Evolutionary conservation across 37 sponge, comb jelly and placozoan genomes (phyloP), one percentile per base, ranked within the genome.

Genomic region (Tethya wilhelma): DNA sequence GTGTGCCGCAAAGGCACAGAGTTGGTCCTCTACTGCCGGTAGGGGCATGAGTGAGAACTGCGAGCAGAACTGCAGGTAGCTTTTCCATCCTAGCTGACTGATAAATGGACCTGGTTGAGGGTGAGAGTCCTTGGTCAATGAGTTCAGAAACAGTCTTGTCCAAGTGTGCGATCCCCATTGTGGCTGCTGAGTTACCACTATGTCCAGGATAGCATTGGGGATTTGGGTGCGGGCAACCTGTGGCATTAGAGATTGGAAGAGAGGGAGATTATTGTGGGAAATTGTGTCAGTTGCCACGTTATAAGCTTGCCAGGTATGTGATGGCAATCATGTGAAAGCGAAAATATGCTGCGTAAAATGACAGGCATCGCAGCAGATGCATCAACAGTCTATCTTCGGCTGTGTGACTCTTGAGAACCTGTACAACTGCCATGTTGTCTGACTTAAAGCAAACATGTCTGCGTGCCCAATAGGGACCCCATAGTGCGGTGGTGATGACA

Each of bases 251-350:
- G 11, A 34, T 36, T 49, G 66, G 19, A 87, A 80, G 28, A 59
- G 23, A 25, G 73, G 36, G 34, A 86, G 64, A 17, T 56, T 67
- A 43, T 87, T 58, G 14, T 82, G 28, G 1, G 82, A 87, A 2
- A 87, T 32, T 23, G 62, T 45, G 69, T 80, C 82, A 0, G 86
- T 82, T 38, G 59, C 63, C 2, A 28, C 41, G 49, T 90, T n/a
- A n/a, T 90, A n/a, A n/a, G 39, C 30, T 42, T 29, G 29, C 85
- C 90, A 4, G 85, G 80, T 32, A 84, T 65, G 70, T 84, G 90
- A 1, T 23, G 69, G 39, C 81, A 65, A 56, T 31, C 39, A 84
- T 22, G 42, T 22, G 33, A 29, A 77, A 29, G 26, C 73, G 49
- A 38, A 73, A 66, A 2, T 29, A 69, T 0, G 81, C 85, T 28